Evolutionary conservation across 2,888 invertebrate genomes (phyloP), one percentile per base, ranked within the genome.

Genomic region (Coelopa pilipes): DNA sequence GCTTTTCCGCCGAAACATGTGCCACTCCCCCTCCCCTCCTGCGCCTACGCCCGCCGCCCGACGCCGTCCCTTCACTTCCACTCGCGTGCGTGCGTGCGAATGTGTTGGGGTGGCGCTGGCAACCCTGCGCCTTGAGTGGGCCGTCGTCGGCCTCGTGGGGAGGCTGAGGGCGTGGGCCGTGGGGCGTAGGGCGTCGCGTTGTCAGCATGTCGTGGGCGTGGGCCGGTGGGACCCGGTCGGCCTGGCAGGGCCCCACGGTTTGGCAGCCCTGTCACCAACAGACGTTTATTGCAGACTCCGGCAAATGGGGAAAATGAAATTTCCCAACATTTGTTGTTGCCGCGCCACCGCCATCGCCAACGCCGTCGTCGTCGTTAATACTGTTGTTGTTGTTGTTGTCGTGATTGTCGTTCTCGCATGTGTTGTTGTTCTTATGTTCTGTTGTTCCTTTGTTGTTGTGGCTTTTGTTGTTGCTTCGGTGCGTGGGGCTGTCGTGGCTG

Each of bases 221-320:
- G 34, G 47, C 12, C 15, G 47, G 57, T 57, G 57, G 46, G 13
- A 9, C 49, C 10, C 13, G 53, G 45, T 34, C 24, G 34, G 12
- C 34, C 9, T 5, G 62, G 66, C 19, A 19, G 69, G 11, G 49
- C 19, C 19, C 46, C 21, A 45, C 46, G 49, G 21, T 34, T 17
- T 11, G 45, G 72, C 50, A 60, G 72, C 50, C 60, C 60, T 72
- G 72, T 72, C 72, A 72, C 60, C 67, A 72, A 66, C 72, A 72
- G 72, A 72, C 67, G 60, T 72, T 72, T 67, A 72, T 60, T 72
- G 72, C 66, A 21, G 67, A 21, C 67, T 67, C 50, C 53, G 21
- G 34, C 59, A 67, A 67, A 71, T 55, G 65, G 53, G 53, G 17
- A 46, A 53, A 63, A 62, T 62, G 53, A 55, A 71, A 63, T 71